Conservation (phyloP, 2,113 vertebrate species). For the Catagonus wagneri region DNA sequence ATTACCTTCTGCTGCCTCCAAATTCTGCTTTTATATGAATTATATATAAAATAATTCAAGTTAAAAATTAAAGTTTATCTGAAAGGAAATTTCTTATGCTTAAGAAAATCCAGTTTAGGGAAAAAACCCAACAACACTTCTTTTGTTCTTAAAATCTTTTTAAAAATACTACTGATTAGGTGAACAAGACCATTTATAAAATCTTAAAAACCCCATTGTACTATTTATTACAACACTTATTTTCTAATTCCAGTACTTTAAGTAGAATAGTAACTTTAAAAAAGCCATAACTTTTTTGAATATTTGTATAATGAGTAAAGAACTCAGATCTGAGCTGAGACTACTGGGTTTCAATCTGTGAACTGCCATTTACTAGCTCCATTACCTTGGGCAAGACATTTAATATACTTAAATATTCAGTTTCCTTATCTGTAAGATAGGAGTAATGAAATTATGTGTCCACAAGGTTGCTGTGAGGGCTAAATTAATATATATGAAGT, state of each 20-base stretch:
- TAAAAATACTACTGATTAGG: not conserved
- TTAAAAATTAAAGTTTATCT: constrained; percentile 6
- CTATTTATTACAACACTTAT: not conserved
- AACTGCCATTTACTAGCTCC: not conserved
- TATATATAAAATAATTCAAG: not conserved
- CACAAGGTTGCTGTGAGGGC: not conserved
- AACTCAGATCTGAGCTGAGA: not conserved
- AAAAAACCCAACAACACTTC: not conserved
- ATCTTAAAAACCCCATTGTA: not conserved
- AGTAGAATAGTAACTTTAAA: not conserved
- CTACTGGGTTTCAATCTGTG: not conserved
- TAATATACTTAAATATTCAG: not conserved
- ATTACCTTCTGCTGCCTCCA: not conserved
- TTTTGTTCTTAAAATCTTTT: not conserved
- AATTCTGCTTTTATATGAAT: not conserved
- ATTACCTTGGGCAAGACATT: not conserved
- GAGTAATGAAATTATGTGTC: not conserved
- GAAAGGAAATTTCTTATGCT: constrained; percentile 5
- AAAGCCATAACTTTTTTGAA: not conserved
- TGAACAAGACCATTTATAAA: not conserved
- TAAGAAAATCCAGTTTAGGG: constrained; percentile 30
- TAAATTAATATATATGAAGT: not conserved
- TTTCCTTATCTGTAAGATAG: not conserved
- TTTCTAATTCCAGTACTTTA: not conserved
- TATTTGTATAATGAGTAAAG: not conserved